Percentiles rank a stretch among this genome's conserved stretches.
These are phyloP conservation scores for Onthophagus sagittarius DNA, from an alignment of 2,888 invertebrate species.

Conservation along the genomic window DNA sequence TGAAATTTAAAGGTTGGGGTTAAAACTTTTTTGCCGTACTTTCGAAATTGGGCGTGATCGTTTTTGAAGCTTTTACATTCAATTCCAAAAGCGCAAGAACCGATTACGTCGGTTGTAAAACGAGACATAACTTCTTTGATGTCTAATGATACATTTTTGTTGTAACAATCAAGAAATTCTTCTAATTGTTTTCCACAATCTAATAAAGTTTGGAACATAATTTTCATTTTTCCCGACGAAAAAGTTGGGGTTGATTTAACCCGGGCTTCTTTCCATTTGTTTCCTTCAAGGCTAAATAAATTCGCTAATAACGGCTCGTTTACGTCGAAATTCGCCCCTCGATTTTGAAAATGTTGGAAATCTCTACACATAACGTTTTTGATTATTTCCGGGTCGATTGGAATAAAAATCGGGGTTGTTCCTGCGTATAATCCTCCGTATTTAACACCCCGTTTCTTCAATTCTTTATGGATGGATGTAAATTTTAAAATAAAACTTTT, in stretches of 20 bases:
- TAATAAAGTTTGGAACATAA: slow-evolving; percentile 17
- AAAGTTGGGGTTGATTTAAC: slow-evolving; percentile 8
- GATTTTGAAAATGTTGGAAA: slow-evolving; percentile 57
- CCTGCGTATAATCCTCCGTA: too few relatives aligned
- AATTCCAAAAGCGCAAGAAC: slow-evolving; percentile 21
- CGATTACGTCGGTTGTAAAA: slow-evolving; percentile 21
- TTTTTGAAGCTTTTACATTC: slow-evolving; percentile 20
- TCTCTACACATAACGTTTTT: slow-evolving; percentile 37
- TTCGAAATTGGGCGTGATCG: slow-evolving; percentile 18
- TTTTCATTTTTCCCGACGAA: slow-evolving; percentile 17
- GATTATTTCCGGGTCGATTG: too few relatives aligned
- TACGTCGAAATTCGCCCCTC: slow-evolving; percentile 42
- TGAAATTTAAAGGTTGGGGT: too few relatives aligned
- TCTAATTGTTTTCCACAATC: slow-evolving; percentile 14
- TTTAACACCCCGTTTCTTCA: too few relatives aligned
- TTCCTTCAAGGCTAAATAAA: slow-evolving; percentile 17
- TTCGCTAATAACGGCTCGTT: slow-evolving; percentile 16
- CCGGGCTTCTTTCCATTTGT: slow-evolving; percentile 14
- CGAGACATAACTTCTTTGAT: slow-evolving; percentile 19
- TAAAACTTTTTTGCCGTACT: slow-evolving; percentile 16
- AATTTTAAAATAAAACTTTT: too few relatives aligned
- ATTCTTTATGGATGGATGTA: slow-evolving; percentile 50
- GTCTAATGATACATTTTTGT: slow-evolving; percentile 8
- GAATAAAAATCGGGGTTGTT: too few relatives aligned
- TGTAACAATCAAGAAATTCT: not conserved